Percentiles rank a stretch among this genome's conserved stretches.
Conservation (phyloP, 2,888 invertebrate species). For the Yponomeuta malinellus region DNA sequence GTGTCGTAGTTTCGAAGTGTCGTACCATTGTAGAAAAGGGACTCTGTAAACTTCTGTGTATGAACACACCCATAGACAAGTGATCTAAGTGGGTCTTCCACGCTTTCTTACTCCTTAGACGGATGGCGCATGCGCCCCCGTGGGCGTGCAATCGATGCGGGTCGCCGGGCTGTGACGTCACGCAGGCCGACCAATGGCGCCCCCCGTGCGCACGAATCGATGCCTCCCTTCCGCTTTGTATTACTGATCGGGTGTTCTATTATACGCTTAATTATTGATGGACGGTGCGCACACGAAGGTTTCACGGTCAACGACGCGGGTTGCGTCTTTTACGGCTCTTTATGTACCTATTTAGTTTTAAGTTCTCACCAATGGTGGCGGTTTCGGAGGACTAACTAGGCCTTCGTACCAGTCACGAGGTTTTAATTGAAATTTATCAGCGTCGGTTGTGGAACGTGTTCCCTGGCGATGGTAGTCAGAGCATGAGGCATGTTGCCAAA, state of each 20-base stretch:
- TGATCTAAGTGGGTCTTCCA: neutral
- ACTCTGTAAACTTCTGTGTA: too few species aligned
- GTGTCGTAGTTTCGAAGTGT: too few species aligned
- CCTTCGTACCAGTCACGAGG: neutral
- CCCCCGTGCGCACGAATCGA: slow-evolving; percentile 63
- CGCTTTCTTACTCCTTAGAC: neutral
- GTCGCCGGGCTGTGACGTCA: slow-evolving; percentile 50
- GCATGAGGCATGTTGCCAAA: neutral
- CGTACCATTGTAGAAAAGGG: too few species aligned
- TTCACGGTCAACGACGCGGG: slow-evolving; percentile 1
- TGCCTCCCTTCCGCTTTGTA: slow-evolving; percentile 37
- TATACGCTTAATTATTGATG: slow-evolving; percentile 24
- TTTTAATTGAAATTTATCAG: neutral
- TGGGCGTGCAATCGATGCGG: slow-evolving; percentile 64
- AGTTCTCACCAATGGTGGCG: too few species aligned
- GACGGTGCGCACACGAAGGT: neutral
- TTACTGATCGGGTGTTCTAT: slow-evolving; percentile 22
- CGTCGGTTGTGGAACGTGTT: neutral
- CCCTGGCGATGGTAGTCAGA: neutral
- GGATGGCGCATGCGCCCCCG: slow-evolving; percentile 60
- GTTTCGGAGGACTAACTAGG: neutral
- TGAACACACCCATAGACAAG: too few species aligned
- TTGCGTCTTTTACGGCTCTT: too few species aligned
- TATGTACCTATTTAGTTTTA: too few species aligned
- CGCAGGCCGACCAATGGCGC: slow-evolving; percentile 60